Evolutionary conservation across 2,113 vertebrate species (phyloP), one percentile per base, ranked within the genome.

Genomic region (Pimephales promelas): DNA sequence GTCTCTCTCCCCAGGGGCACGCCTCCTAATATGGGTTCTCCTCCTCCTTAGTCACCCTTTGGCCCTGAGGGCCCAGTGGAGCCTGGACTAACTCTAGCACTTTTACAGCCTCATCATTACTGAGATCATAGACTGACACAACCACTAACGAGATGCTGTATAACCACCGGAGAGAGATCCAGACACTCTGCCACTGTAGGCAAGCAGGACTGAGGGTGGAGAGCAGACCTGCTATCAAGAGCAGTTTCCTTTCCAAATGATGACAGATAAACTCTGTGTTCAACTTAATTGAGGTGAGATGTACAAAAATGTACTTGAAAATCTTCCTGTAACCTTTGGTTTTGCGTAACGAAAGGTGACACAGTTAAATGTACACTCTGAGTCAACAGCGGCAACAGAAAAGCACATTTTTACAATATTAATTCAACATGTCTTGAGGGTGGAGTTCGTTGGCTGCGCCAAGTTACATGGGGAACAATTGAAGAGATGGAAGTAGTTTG

Each of bases 81-180:
- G 89, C 88, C 90, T 91, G 88, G 88, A 89, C 93, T 91, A 93
- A 92, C 90, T 92, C 91, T 92, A 89, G 89, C 91, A 79, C 89
- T 94, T 95, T 95, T 94, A 94, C 92, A 93, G 89, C 88, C 93
- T 92, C 90, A 92, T 93, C 86, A 93, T 95, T 95, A 94, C 91
- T 93, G 92, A 92, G 90, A 92, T 96, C 93, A 94, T 92, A 90
- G 91, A 91, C 92, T 94, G 93, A 95, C 93, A 93, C 91, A 93
- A 93, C 93, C 93, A 86, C 92, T 95, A 95, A 96, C 95, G 94
- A 95, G 92, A 89, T 92, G 86, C 90, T 92, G 88, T 88, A 90
- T 88, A 93, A 84, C 89, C 92, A 90, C 89, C 91, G 90, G 92
- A 91, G 90, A 79, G 45, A 80, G 86, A 90, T 87, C 92, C 92